phyloP scores from a whole-genome alignment of 2,797 vertebrate genomes.

The Bovichtus diacanthus region DNA sequence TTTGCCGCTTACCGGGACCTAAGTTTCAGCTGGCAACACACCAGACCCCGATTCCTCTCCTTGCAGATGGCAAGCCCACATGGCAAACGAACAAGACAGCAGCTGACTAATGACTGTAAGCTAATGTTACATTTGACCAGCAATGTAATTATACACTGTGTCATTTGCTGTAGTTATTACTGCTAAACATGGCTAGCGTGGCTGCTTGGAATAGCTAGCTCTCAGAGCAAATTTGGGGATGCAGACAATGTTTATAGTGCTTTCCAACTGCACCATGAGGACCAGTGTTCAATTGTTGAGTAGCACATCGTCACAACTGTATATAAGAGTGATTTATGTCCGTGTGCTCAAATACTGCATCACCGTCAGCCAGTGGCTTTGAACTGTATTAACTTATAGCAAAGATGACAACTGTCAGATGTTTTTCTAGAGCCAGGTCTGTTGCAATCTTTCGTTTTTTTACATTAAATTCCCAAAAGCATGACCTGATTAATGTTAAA shows the following conservation, averaged over 20 bases:
- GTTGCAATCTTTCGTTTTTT: not conserved
- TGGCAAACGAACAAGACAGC: slow-evolving; percentile 22
- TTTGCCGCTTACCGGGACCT: not conserved
- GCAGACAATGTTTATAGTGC: slow-evolving; percentile 10
- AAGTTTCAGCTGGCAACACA: slow-evolving; percentile 8
- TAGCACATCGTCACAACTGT: slow-evolving; percentile 29
- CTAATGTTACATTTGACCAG: slow-evolving; percentile 35
- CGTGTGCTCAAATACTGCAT: slow-evolving; percentile 7
- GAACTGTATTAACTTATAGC: not conserved
- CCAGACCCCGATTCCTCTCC: not conserved
- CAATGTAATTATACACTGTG: slow-evolving; percentile 27
- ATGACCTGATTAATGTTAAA: slow-evolving; percentile 18
- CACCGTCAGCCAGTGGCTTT: slow-evolving; percentile 5
- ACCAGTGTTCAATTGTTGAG: slow-evolving; percentile 35
- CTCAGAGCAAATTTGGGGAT: not conserved
- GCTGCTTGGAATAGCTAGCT: not conserved
- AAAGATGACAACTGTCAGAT: slow-evolving; percentile 25
- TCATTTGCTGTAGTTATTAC: slow-evolving; percentile 30
- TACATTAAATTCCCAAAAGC: slow-evolving; percentile 13
- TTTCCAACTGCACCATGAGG: slow-evolving; percentile 12
- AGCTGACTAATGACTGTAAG: slow-evolving; percentile 38
- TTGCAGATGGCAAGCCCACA: slow-evolving; percentile 22
- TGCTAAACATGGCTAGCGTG: not conserved
- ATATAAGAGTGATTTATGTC: slow-evolving; percentile 21
- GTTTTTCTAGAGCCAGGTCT: not conserved